These are phyloP conservation scores for Oeneis ivallda DNA, from an alignment of 2,888 invertebrate species.

Conservation along the genomic window DNA sequence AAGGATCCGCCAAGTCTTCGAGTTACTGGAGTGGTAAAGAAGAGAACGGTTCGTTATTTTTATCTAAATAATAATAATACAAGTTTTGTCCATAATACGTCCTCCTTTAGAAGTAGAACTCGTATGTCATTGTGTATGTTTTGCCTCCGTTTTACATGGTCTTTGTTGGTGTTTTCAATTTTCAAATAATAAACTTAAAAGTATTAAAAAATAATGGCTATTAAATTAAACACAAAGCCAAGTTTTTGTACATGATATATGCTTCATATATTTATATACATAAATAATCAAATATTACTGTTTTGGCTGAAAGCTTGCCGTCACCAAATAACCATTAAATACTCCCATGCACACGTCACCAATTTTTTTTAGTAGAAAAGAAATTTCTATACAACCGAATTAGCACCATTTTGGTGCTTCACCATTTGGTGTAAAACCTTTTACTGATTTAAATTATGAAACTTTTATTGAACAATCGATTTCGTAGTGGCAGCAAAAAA, in stretches of 20 bases:
- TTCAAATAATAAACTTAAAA: neutral
- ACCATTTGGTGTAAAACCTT: no score
- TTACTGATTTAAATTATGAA: no score
- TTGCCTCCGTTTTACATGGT: conserved; percentile 48
- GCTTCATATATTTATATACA: no score
- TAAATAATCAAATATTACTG: no score
- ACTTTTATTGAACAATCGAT: neutral
- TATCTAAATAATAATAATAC: conserved; percentile 33
- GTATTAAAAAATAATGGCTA: no score
- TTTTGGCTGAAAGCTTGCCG: no score
- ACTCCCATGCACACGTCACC: no score
- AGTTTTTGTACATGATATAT: no score
- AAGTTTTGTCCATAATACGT: conserved; percentile 45
- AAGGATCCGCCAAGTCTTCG: conserved; percentile 75
- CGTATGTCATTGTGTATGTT: conserved; percentile 73
- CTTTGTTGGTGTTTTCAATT: conserved; percentile 59
- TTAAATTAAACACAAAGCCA: no score
- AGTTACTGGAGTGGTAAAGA: conserved; percentile 78
- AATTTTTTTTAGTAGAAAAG: no score
- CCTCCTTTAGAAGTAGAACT: conserved; percentile 52
- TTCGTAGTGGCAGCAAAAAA: neutral
- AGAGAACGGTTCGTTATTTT: conserved; percentile 72
- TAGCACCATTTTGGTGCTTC: no score
- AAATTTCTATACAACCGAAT: neutral
- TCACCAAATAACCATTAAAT: no score